phyloP scores from a whole-genome alignment of 2,888 invertebrate genomes.

The Lasiommata megera region DNA sequence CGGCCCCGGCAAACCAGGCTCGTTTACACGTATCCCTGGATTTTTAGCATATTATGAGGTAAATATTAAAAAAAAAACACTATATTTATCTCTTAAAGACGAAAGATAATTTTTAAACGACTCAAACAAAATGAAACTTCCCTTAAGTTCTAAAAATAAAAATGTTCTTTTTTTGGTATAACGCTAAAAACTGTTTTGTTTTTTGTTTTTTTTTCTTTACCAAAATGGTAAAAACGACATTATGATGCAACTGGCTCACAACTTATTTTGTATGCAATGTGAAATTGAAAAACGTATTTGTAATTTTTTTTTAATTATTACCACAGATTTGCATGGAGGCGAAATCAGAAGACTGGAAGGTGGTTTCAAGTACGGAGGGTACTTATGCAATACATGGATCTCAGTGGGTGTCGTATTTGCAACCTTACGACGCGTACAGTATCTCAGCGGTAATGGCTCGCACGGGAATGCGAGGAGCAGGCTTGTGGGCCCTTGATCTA shows the following conservation, averaged over 20 bases:
- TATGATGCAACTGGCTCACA: too few relatives aligned
- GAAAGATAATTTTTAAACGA: too few relatives aligned
- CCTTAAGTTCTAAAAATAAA: too few relatives aligned
- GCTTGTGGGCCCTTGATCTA: conserved; percentile 89
- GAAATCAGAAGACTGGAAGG: conserved; percentile 81
- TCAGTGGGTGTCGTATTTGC: conserved; percentile 92
- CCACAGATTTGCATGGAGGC: conserved; percentile 81
- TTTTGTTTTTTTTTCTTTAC: too few relatives aligned
- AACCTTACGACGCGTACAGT: conserved; percentile 83
- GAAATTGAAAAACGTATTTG: too few relatives aligned
- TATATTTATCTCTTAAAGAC: neutral
- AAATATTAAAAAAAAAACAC: too few relatives aligned
- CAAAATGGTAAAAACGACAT: too few relatives aligned
- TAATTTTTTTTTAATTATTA: neutral
- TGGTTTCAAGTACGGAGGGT: conserved; percentile 83
- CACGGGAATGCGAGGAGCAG: conserved; percentile 85
- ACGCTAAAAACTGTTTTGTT: too few relatives aligned
- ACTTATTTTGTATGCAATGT: too few relatives aligned
- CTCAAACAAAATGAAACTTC: too few relatives aligned
- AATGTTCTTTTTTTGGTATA: too few relatives aligned
- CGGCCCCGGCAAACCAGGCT: conserved; percentile 86
- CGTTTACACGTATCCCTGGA: conserved; percentile 85
- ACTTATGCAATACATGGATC: conserved; percentile 86
- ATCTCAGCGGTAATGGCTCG: conserved; percentile 82
- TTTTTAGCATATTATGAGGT: conserved; percentile 90